Percentiles rank a stretch among this genome's conserved stretches.
Evolutionary conservation across 2,797 vertebrate species (phyloP).

Genomic region (Columba guinea): DNA sequence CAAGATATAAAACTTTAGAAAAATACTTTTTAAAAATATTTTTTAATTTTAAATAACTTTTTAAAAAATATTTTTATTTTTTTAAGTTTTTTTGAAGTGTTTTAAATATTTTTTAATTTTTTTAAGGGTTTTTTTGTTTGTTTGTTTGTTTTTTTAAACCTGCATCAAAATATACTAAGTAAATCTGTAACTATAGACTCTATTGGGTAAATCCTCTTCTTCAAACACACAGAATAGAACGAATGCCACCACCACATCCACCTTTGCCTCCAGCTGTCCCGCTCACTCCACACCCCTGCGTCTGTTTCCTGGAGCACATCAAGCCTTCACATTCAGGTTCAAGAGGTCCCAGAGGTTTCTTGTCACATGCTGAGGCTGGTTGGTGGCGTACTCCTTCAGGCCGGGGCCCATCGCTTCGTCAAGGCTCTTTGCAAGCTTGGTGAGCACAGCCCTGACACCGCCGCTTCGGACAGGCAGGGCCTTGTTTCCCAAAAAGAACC

Average conservation of each 20-base stretch:
- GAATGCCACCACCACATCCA: not conserved
- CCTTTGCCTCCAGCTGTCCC: not conserved
- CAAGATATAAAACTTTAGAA: constrained; percentile 51
- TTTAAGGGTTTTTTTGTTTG: no score
- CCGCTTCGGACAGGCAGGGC: not conserved
- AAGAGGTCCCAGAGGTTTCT: constrained; percentile 55
- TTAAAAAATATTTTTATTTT: not conserved
- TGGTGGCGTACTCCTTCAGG: constrained; percentile 37
- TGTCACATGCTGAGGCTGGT: constrained; percentile 39
- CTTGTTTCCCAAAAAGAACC: constrained; percentile 66
- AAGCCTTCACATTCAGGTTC: not conserved
- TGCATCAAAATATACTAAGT: constrained; percentile 52
- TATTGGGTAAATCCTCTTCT: not conserved
- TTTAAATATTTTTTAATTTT: no score
- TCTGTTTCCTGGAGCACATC: not conserved
- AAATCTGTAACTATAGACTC: not conserved
- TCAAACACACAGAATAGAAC: not conserved
- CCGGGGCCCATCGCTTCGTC: constrained; percentile 62
- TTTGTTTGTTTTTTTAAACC: constrained; percentile 11
- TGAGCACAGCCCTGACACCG: not conserved
- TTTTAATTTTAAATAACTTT: no score
- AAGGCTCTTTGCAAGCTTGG: constrained; percentile 49
- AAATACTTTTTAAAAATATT: not conserved
- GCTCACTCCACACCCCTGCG: not conserved
- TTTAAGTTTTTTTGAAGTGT: no score